A percentile compares a stretch with the other conserved stretches of the same genome.
Evolutionary conservation across 2,797 vertebrate species (phyloP).

Genomic region (Luscinia luscinia): DNA sequence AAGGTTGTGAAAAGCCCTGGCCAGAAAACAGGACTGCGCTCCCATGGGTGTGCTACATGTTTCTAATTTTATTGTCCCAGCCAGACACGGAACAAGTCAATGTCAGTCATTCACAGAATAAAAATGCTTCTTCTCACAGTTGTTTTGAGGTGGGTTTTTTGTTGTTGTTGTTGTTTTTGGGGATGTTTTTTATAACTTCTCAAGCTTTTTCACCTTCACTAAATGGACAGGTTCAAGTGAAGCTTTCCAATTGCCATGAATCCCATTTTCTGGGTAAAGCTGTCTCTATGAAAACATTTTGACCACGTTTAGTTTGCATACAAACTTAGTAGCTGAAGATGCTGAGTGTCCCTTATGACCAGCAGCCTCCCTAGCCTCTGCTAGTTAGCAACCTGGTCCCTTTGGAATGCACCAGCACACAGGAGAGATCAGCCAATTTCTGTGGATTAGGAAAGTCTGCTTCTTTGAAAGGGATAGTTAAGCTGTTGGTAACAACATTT

Average conservation of each 20-base stretch:
- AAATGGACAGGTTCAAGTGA: background rate
- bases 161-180: background rate
- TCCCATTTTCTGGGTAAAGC: background rate
- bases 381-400: background rate
- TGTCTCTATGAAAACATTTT: background rate
- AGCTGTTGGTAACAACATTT: background rate
- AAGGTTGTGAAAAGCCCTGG: background rate
- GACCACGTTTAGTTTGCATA: background rate
- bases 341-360: background rate
- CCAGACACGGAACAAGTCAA: background rate
- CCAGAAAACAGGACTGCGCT: background rate
- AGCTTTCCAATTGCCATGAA: background rate
- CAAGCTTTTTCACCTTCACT: background rate
- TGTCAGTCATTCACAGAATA: background rate
- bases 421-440: background rate
- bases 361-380: background rate
- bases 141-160: background rate
- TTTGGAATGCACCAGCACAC: background rate
- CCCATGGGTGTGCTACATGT: background rate
- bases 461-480: background rate
- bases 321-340: background rate
- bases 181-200: background rate
- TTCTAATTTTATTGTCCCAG: background rate
- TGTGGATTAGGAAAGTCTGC: background rate
- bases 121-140: background rate